Percentiles rank a stretch among this genome's conserved stretches.
These are phyloP conservation scores for Planiliza haematocheilus DNA, from an alignment of 2,113 vertebrate species.

Conservation along the genomic window DNA sequence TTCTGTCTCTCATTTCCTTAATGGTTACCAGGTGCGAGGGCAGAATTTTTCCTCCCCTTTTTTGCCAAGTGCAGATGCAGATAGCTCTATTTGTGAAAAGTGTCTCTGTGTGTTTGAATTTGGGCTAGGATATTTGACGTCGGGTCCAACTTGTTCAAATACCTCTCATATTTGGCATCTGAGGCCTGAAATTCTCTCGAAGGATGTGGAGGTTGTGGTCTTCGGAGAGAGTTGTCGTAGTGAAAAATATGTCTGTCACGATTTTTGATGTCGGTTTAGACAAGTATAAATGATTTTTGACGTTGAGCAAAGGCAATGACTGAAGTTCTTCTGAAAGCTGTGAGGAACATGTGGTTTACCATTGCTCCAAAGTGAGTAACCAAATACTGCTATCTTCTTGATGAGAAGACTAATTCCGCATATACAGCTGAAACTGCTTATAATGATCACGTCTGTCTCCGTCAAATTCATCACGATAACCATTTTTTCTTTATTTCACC, in stretches of 20 bases:
- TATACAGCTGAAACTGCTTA: neutral
- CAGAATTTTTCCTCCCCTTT: slow-evolving; percentile 66
- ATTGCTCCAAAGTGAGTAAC: slow-evolving; percentile 12
- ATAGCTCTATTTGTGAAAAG: slow-evolving; percentile 80
- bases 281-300: slow-evolving; percentile 41
- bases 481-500: too few species aligned
- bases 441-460: too few species aligned
- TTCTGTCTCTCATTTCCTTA: slow-evolving; percentile 84
- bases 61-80: slow-evolving; percentile 75
- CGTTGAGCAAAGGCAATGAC: slow-evolving; percentile 23
- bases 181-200: slow-evolving; percentile 55
- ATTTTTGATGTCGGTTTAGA: slow-evolving; percentile 41
- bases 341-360: slow-evolving; percentile 21
- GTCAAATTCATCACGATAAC: too few species aligned
- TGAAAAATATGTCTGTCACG: slow-evolving; percentile 40
- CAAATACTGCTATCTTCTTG: slow-evolving; percentile 14
- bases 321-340: neutral
- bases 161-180: slow-evolving; percentile 58
- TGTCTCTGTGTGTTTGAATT: slow-evolving; percentile 81
- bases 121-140: slow-evolving; percentile 67
- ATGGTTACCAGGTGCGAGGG: slow-evolving; percentile 82
- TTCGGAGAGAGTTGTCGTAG: slow-evolving; percentile 37
- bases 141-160: slow-evolving; percentile 61
- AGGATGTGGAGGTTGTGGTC: slow-evolving; percentile 51
- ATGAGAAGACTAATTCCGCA: slow-evolving; percentile 6